Conservation (phyloP, 2,797 vertebrate species). For the Natrix natrix region DNA sequence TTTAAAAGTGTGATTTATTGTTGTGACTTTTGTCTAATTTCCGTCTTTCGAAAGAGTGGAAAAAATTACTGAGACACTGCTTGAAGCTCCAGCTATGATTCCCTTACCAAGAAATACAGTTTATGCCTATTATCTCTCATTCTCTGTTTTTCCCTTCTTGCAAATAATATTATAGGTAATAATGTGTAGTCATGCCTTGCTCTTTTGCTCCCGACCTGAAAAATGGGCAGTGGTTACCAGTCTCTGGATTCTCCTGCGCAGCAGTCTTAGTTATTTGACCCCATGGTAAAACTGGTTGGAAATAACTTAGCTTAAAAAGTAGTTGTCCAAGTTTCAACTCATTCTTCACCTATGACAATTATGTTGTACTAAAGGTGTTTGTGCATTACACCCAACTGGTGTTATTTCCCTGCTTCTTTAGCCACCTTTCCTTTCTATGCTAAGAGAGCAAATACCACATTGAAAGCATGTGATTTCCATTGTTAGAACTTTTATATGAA, state of each 20-base stretch:
- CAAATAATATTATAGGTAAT: not conserved
- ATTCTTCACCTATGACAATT: not conserved
- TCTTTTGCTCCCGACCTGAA: not conserved
- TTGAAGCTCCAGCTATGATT: not conserved
- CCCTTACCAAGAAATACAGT: not conserved
- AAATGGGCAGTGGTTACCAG: not conserved
- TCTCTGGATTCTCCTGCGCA: not conserved
- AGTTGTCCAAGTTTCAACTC: not conserved
- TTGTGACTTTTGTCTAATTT: not conserved
- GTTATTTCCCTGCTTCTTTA: not conserved
- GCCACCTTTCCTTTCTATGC: not conserved
- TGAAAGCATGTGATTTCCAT: not conserved
- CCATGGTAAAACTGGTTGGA: not conserved
- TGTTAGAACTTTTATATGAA: not conserved
- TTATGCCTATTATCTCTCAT: not conserved
- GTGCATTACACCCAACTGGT: not conserved
- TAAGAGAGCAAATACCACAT: not conserved
- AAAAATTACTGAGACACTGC: not conserved
- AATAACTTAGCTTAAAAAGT: not conserved
- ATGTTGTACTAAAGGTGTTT: not conserved
- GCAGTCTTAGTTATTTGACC: not conserved
- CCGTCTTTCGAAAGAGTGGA: not conserved
- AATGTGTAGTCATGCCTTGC: not conserved
- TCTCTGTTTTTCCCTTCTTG: not conserved
- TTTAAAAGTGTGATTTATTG: conserved; percentile 6